phyloP scores from a whole-genome alignment of 2,113 vertebrate species.

The Callithrix jacchus region DNA sequence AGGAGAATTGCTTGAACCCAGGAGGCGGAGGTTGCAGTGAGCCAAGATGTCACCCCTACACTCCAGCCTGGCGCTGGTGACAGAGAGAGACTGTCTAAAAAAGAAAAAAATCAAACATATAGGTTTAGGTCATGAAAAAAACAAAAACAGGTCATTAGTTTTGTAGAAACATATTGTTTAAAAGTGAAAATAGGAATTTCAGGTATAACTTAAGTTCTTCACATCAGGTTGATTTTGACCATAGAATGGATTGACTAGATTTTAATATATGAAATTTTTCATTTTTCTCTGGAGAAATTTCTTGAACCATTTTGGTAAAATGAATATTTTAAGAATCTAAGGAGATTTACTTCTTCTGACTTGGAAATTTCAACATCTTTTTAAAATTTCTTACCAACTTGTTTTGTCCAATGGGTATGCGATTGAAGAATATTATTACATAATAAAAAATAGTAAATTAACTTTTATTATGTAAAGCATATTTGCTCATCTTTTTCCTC shows the following conservation, averaged over 20 bases:
- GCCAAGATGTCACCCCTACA: too few species aligned
- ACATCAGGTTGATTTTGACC: not conserved
- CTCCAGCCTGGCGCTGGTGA: too few species aligned
- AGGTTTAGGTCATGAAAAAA: not conserved
- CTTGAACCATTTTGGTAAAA: not conserved
- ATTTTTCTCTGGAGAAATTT: conserved; percentile 1
- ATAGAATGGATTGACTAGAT: not conserved
- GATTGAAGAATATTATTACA: not conserved
- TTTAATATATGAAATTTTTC: not conserved
- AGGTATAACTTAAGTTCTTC: not conserved
- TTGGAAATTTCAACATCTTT: not conserved
- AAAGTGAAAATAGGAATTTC: not conserved
- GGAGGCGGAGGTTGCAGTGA: too few species aligned
- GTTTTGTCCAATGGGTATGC: not conserved
- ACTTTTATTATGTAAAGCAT: not conserved
- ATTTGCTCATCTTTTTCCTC: not conserved
- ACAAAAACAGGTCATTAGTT: not conserved
- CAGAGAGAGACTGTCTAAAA: too few species aligned
- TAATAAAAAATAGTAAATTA: not conserved
- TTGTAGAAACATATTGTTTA: not conserved
- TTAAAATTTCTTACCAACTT: not conserved
- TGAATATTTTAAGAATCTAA: not conserved
- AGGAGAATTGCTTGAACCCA: too few species aligned
- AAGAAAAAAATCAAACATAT: too few species aligned
- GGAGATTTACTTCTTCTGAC: not conserved